Base-by-base conservation (phyloP, 2,113 vertebrate species). In the Pelobates fuscus region DNA sequence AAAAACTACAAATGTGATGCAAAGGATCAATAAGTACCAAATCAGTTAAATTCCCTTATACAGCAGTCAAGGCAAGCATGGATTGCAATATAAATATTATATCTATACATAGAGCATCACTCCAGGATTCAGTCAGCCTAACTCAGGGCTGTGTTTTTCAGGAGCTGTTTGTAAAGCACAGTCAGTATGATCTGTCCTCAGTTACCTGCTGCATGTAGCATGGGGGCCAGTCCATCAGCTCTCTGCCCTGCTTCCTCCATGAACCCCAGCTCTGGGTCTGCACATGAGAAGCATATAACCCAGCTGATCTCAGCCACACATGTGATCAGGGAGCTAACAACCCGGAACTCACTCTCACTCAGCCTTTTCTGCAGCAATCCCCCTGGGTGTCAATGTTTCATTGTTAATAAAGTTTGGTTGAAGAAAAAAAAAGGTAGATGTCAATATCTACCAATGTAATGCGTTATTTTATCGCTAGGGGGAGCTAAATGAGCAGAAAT, bases 191-290 rank as follows among this genome's bases (percentile, higher is more conserved):
- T n/a, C n/a, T n/a, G n/a, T n/a, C n/a, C 57, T 1, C 30, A 43
- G 61, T 26, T 67, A 75, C 71, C 63, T 67, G 49, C 62, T 17
- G 6, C 72, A 18, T 59, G 2, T 11, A 30, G 63, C 54, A 25
- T 41, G 10, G 41, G 30, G 5, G 24, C 27, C 1, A 17, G 24
- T 12, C n/a, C 72, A 59, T 75, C 25, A 37, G 10, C 1, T 30
- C 54, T 57, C 11, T 26, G 26, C 10, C 62, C 54, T 67, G 41
- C 63, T 59, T 75, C 72, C 72, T 75, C 72, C 72, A 75, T 75
- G 52, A 49, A 67, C 23, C 44, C 25, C 63, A 60, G 24, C 24
- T 6, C 37, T 67, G 4, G 20, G 23, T 44, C 72, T 21, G 8
- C 8, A 23, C 23, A 23, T 32, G 3, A 18, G 11, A 58, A n/a